These are phyloP conservation scores for Lepidochrysops patricia DNA, from an alignment of 2,888 invertebrate genomes.

Conservation along the genomic window DNA sequence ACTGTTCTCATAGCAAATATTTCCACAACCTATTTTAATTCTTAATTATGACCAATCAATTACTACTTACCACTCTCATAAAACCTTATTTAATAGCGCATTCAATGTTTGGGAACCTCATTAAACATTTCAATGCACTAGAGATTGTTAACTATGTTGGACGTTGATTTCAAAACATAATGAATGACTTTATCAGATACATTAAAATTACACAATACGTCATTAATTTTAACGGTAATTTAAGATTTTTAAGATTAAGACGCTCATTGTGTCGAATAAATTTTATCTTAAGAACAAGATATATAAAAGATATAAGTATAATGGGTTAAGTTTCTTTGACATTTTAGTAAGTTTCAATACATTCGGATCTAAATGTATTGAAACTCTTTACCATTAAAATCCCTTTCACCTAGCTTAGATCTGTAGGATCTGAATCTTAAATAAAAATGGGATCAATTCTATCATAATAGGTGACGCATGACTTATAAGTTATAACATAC, in stretches of 20 bases:
- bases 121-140: constrained; percentile 4
- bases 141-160: constrained; percentile 9
- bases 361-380: too few species aligned
- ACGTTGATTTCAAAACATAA: not conserved
- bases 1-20: not conserved
- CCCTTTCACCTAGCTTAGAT: too few species aligned
- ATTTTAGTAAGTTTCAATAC: too few species aligned
- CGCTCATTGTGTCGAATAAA: not conserved
- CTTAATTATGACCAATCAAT: not conserved
- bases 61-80: not conserved
- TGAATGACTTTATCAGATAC: constrained; percentile 5
- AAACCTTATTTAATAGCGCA: not conserved
- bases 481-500: too few species aligned
- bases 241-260: not conserved
- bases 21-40: not conserved
- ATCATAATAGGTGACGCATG: too few species aligned
- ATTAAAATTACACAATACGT: not conserved
- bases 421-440: too few species aligned
- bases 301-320: not conserved
- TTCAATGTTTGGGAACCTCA: constrained; percentile 9
- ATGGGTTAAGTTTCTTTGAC: not conserved
- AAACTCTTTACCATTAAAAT: too few species aligned
- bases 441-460: too few species aligned
- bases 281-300: not conserved
- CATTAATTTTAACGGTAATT: not conserved